Evolutionary conservation across 2,888 invertebrate genomes (phyloP), one percentile per base, ranked within the genome.

Genomic region (Parochlus steinenii): DNA sequence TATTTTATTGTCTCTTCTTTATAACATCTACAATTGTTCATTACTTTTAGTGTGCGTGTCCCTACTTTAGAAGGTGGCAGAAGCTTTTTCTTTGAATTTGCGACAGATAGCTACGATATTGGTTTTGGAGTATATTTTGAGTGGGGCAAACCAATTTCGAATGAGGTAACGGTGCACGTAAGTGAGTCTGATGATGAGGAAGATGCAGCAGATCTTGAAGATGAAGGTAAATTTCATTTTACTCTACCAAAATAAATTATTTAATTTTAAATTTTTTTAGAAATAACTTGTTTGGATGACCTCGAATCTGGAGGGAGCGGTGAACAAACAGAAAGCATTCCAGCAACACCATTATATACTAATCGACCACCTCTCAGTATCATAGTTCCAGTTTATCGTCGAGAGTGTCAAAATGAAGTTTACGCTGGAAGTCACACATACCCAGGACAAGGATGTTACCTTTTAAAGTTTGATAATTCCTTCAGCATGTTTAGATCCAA

Each of bases 401-500:
- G 98, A 41, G 97, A 98, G 58, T 92, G 92, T 47, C 95, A 95
- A 53, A 82, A 79, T 46, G 93, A 92, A 64, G 92, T 97, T 0
- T 95, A 93, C 53, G 92, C 89, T n/a, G 95, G 95, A 7, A 89
- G 86, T 39, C 98, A 98, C 60, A 71, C 76, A 33, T 97, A 97
- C 61, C 97, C 97, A 2, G 95, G 93, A 3, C 80, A 87, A 61
- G 98, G 98, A 12, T 87, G 95, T 24, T 99, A 99, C 61, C 65
- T 97, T 53, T 68, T 98, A 26, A 98, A 98, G 63, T 99, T 99
- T 61, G 98, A 99, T 64, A 99, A 99, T 63, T 90, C 95, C 2
- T 99, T 95, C 58, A 95, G 93, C 36, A 67, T 99, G 46, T 98
- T 97, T 97, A 74, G 98, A 50, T 93, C 93, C 47, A 99, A 99